Evolutionary conservation across 1,140 invertebrate genomes (phyloP), one percentile per base, ranked within the genome.

Genomic region (Coboldia fuscipes): DNA sequence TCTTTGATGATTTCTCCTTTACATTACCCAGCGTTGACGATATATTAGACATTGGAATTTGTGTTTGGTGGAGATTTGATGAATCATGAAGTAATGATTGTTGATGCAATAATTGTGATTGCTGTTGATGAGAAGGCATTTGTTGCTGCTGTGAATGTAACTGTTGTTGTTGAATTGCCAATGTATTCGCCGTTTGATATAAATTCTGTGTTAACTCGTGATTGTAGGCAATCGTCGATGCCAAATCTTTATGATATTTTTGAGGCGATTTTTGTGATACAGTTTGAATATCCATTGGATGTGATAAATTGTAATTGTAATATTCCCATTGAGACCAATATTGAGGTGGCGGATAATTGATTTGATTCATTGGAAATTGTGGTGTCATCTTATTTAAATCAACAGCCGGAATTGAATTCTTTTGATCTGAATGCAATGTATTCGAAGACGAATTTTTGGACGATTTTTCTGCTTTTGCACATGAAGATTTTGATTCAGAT

Each of bases 291-390:
- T n/a, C n/a, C 27, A 67, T 64, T 21, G 66, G 46, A 36, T 64
- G 61, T 1, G 62, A 56, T 0, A 66, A 43, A 38, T 66, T 66
- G 36, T 66, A 66, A 8, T 60, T 50, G 37, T 56, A 54, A 33
- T 65, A 63, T 36, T 71, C 65, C 68, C 68, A 72, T 40, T 68
- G 62, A n/a, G n/a, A n/a, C 57, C 68, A 69, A 43, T 70, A 71
- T 40, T 71, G 65, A 1, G 60, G 48, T 55, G 66, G 45, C 0
- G 63, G 54, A 38, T 68, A 69, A 41, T 67, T 68, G 35, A 67
- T 61, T 39, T 67, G 62, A 42, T 69, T 67, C 48, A 70, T 62
- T 1, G 60, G 50, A 39, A 66, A 63, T 42, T 66, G 66, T 1
- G 63, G 54, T 19, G 63, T 33, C 42, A 62, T 56, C 44, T 62